phyloP scores from a whole-genome alignment of 2,113 vertebrate species.

The Python bivittatus region DNA sequence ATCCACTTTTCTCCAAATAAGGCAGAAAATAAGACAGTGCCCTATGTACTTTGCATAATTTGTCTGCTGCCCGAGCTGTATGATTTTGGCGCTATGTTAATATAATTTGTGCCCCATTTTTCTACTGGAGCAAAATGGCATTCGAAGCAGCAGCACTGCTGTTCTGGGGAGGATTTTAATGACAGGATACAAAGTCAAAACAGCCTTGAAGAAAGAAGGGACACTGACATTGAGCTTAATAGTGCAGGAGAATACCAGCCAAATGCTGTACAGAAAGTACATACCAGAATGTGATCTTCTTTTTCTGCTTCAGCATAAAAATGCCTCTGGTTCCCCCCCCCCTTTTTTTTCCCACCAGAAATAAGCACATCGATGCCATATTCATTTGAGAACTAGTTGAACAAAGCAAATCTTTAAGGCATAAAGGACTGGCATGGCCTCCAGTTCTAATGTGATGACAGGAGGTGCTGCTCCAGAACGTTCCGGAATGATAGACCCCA shows the following conservation, averaged over 20 bases:
- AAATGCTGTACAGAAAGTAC: background rate
- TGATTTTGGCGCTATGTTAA: background rate
- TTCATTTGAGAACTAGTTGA: constrained; percentile 53
- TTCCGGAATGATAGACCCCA: constrained; percentile 49
- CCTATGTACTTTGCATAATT: background rate
- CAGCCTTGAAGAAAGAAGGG: background rate
- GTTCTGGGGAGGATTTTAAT: background rate
- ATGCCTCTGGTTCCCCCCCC: constrained; percentile 36
- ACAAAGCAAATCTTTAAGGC: constrained; percentile 38
- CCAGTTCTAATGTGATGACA: constrained; percentile 52
- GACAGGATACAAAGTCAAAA: background rate
- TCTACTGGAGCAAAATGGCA: background rate
- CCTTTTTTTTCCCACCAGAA: constrained; percentile 19
- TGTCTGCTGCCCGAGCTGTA: background rate
- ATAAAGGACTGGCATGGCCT: constrained; percentile 53
- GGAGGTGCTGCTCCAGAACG: constrained; percentile 43
- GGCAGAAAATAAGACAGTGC: background rate
- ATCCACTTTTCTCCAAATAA: background rate
- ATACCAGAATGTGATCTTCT: background rate
- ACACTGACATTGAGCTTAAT: background rate
- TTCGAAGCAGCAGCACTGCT: background rate
- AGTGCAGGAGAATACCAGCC: background rate
- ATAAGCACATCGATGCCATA: constrained; percentile 26
- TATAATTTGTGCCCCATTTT: background rate
- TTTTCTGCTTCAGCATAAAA: background rate